Evolutionary conservation across 2,888 invertebrate species (phyloP), one percentile per base, ranked within the genome.

Genomic region (Xylophagus ater): DNA sequence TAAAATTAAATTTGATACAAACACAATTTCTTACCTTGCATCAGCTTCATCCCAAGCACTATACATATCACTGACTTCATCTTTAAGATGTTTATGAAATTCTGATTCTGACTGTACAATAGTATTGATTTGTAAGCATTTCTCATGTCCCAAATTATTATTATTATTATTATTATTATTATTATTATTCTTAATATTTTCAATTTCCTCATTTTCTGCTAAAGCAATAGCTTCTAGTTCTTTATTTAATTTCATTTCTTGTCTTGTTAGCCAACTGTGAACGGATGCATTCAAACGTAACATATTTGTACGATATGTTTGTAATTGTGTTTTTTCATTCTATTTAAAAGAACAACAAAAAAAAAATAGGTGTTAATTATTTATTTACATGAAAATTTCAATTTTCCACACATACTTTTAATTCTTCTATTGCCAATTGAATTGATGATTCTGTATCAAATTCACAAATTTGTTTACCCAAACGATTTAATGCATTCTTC

Each of bases 51-150:
- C 77, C 76, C 79, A 81, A 36, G 77, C 66, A 42, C 74, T 69
- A 56, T 81, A 81, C 54, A 82, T 70, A 50, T 80, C 79, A 47
- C 76, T 73, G 40, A 82, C 74, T 51, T 76, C 78, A 48, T 76
- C 72, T 59, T 81, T 81, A 50, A 82, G 55, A 47, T 64, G 63
- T 47, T 58, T 62, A 46, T 64, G 63, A 49, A 65, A 59, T 52
- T 65, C 64, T 47, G 55, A 56, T 44, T 65, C 65, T 3, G 62
- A 57, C 38, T 56, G 58, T 43, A 58, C 51, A 33, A 62, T 42
- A 3, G 58, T 56, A 20, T 43, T 44, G 26, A 50, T 48, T 40
- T 50, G 48, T 32, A 34, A 44, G 29, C 44, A 41, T 47, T 48
- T 51, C 36, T 51, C 51, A 37, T 41, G n/a, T n/a, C n/a, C n/a